Conservation (phyloP, 2,888 invertebrate species). For the Luperina testacea region DNA sequence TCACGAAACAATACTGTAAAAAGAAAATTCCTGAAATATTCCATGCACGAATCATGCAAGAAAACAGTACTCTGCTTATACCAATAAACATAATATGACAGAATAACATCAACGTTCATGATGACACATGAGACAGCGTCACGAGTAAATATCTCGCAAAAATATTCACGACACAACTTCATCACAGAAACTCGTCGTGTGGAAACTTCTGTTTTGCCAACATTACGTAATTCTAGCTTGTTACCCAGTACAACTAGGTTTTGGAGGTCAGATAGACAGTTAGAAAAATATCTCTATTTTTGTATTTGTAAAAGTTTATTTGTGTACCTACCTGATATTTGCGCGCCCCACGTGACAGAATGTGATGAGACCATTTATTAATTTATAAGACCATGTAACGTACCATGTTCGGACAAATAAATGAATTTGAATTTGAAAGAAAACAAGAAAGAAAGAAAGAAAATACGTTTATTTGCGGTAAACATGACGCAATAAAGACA, state of each 20-base stretch:
- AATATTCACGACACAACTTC: constrained; percentile 21
- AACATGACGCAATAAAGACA: too few relatives aligned
- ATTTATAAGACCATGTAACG: too few relatives aligned
- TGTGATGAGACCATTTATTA: too few relatives aligned
- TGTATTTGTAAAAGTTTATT: too few relatives aligned
- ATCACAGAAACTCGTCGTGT: constrained; percentile 24
- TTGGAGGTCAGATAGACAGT: background rate
- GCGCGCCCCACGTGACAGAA: too few relatives aligned
- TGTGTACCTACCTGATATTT: too few relatives aligned
- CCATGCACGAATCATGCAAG: background rate
- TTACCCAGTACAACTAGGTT: background rate
- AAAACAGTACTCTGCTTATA: background rate
- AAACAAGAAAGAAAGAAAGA: too few relatives aligned
- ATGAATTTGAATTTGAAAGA: too few relatives aligned
- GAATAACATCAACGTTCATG: background rate
- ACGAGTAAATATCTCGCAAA: background rate
- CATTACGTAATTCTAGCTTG: constrained; percentile 20
- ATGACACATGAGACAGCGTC: background rate
- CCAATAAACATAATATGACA: constrained; percentile 8
- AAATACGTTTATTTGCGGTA: too few relatives aligned
- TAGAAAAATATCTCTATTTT: too few relatives aligned
- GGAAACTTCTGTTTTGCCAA: constrained; percentile 32
- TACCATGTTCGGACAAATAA: too few relatives aligned
- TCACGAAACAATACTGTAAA: background rate
- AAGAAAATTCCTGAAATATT: background rate